phyloP scores from a whole-genome alignment of 2,888 invertebrate species.

The Lycaena phlaeas region DNA sequence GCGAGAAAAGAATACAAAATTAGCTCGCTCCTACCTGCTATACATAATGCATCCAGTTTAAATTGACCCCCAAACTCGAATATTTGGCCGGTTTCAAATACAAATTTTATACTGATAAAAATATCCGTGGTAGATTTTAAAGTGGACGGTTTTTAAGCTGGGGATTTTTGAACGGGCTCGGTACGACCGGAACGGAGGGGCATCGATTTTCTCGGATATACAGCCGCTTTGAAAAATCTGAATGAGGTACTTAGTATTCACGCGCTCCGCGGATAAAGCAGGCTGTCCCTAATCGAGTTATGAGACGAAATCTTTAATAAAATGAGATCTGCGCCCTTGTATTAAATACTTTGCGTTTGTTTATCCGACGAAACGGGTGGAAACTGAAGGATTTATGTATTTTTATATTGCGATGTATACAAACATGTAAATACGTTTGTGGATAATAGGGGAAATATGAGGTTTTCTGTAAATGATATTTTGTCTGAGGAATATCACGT shows the following conservation, averaged over 20 bases:
- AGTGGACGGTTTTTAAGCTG: slow-evolving; percentile 44
- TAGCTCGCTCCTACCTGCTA: slow-evolving; percentile 68
- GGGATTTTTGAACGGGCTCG: slow-evolving; percentile 61
- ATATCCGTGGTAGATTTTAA: slow-evolving; percentile 30
- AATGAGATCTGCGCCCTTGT: slow-evolving; percentile 7
- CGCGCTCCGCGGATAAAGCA: slow-evolving; percentile 21
- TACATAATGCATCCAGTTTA: slow-evolving; percentile 54
- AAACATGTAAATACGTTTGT: no score
- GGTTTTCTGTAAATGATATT: no score
- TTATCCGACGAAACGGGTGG: background rate
- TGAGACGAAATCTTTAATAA: slow-evolving; percentile 8
- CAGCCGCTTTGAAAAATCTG: slow-evolving; percentile 63
- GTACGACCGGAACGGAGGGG: slow-evolving; percentile 62
- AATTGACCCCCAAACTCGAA: slow-evolving; percentile 22
- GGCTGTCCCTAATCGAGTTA: slow-evolving; percentile 9
- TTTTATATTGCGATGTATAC: background rate
- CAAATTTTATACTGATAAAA: slow-evolving; percentile 25
- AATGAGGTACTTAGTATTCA: slow-evolving; percentile 67
- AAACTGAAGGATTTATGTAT: background rate
- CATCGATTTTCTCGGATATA: slow-evolving; percentile 57
- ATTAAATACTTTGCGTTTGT: slow-evolving; percentile 5
- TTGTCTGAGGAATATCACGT: background rate
- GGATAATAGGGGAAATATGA: no score
- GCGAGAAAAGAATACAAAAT: slow-evolving; percentile 73
- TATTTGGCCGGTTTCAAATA: slow-evolving; percentile 17